Conservation (phyloP, 2,113 vertebrate species). For the Callocephalon fimbriatum region DNA sequence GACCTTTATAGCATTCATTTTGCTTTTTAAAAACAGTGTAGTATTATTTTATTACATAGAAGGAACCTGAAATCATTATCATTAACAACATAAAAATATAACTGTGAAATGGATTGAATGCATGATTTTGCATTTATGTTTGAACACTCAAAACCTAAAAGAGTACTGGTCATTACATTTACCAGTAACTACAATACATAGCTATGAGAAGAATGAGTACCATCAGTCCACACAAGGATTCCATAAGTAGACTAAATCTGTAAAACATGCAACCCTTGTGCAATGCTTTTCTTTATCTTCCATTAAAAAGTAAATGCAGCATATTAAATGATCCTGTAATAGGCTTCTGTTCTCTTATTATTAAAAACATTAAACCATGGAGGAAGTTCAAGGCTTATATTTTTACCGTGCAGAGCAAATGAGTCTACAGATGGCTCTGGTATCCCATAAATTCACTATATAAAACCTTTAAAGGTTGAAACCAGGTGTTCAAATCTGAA, state of each 20-base stretch:
- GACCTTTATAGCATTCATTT: not conserved
- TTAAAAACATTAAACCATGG: conserved; percentile 53
- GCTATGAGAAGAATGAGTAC: conserved; percentile 39
- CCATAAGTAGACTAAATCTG: conserved; percentile 29
- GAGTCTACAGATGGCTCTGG: conserved; percentile 2
- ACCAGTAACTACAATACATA: not conserved
- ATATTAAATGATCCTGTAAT: conserved; percentile 54
- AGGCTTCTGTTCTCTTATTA: conserved; percentile 49
- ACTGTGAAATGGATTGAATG: not conserved
- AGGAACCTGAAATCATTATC: not conserved
- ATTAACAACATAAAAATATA: not conserved
- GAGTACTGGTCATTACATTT: not conserved
- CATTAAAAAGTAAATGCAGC: conserved; percentile 31
- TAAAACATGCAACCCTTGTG: conserved; percentile 28
- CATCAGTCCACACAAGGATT: conserved; percentile 38
- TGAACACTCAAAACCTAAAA: not conserved
- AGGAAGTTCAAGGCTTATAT: conserved; percentile 48
- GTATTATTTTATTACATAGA: not conserved
- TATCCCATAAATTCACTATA: conserved; percentile 23
- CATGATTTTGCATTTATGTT: not conserved
- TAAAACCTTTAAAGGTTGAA: conserved; percentile 16
- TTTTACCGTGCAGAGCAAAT: conserved; percentile 32
- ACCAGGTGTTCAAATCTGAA: not conserved
- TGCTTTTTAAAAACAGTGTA: not conserved
- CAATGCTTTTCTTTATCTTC: conserved; percentile 27